Evolutionary conservation across 2,888 invertebrate species (phyloP).

Genomic region (Allolobophora icterica): DNA sequence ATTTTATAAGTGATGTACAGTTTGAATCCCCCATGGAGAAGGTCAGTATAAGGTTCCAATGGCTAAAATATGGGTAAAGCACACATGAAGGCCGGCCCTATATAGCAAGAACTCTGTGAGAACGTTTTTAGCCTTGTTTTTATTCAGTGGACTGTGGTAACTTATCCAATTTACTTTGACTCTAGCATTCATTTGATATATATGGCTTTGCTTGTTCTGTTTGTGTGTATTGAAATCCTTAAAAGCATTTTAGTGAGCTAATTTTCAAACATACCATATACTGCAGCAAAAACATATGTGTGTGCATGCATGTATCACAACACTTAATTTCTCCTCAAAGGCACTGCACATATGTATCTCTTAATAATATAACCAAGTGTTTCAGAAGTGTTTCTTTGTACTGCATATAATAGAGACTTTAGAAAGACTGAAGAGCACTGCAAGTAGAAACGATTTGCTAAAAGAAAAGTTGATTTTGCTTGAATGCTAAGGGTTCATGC

Average conservation of each 20-base stretch:
- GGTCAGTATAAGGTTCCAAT: not conserved
- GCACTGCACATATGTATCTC: no score
- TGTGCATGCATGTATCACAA: not conserved
- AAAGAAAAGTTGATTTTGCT: not conserved
- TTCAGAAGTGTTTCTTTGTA: not conserved
- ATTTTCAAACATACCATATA: not conserved
- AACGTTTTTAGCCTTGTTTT: not conserved
- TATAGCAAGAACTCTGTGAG: not conserved
- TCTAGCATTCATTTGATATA: not conserved
- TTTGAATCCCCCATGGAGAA: not conserved
- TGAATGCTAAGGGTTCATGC: slow-evolving; percentile 71
- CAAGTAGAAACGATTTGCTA: not conserved
- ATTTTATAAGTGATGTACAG: not conserved
- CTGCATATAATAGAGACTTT: no score
- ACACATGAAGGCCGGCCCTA: not conserved
- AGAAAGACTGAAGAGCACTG: not conserved
- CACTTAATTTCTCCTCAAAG: not conserved
- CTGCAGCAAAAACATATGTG: not conserved
- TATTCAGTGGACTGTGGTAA: not conserved
- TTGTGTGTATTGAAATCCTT: not conserved
- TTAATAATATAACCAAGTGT: not conserved
- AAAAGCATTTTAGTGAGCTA: not conserved
- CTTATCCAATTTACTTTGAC: not conserved
- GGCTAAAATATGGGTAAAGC: not conserved
- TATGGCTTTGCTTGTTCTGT: not conserved